Evolutionary conservation across 2,888 invertebrate species (phyloP).

Genomic region (Perdita meconis): DNA sequence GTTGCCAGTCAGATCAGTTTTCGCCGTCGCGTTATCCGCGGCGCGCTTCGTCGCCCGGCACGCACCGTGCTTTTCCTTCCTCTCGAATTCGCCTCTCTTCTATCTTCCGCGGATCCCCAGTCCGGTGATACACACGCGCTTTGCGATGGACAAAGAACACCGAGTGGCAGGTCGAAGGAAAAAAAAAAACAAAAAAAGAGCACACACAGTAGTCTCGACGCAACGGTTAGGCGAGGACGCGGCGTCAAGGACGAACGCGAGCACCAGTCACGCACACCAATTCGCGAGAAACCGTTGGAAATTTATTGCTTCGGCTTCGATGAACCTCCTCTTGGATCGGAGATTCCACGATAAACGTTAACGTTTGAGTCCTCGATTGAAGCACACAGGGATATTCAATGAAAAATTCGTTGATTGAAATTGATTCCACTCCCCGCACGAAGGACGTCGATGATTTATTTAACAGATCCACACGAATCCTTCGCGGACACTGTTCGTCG

Average conservation of each 20-base stretch:
- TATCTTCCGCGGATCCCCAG: neutral
- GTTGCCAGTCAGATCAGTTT: constrained; percentile 46
- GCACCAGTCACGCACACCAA: constrained; percentile 12
- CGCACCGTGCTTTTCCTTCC: neutral
- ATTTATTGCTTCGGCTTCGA: no score
- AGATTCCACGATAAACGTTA: no score
- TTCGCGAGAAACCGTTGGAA: no score
- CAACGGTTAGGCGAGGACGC: constrained; percentile 40
- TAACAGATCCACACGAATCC: neutral
- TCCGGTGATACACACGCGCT: constrained; percentile 24
- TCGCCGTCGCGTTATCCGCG: constrained; percentile 44
- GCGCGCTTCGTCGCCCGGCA: constrained; percentile 8
- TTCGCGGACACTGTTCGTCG: neutral
- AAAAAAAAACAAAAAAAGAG: constrained; percentile 20
- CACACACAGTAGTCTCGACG: constrained; percentile 43
- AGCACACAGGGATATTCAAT: no score
- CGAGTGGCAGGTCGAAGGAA: constrained; percentile 11
- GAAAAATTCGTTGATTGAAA: no score
- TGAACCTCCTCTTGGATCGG: no score
- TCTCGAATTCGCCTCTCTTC: constrained; percentile 10
- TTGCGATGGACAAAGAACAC: constrained; percentile 12
- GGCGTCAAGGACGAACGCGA: constrained; percentile 48
- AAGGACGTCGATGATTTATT: no score
- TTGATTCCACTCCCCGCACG: no score
- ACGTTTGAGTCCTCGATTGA: no score